phyloP scores from a whole-genome alignment of 2,888 invertebrate genomes.

The Acanthococcus lagerstroemiae region DNA sequence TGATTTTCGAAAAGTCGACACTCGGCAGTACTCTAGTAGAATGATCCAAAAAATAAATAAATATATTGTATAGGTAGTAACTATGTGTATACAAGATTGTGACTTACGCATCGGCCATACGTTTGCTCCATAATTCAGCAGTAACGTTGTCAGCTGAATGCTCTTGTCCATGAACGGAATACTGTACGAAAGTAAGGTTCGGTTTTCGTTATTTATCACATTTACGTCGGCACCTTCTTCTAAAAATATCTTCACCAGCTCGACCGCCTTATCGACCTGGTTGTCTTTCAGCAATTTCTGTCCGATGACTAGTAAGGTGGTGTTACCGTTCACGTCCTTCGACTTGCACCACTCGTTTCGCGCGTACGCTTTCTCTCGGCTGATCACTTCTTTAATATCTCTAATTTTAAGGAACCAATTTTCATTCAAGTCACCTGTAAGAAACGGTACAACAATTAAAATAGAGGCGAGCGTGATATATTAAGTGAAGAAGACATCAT shows the following conservation, averaged over 20 bases:
- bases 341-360: slow-evolving; percentile 1
- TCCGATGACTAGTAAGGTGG: slow-evolving; percentile 35
- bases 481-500: too few species aligned
- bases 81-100: background rate
- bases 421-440: slow-evolving; percentile 33
- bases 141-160: slow-evolving; percentile 38
- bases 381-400: slow-evolving; percentile 12
- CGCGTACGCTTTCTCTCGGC: background rate
- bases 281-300: slow-evolving; percentile 37
- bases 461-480: slow-evolving; percentile 50
- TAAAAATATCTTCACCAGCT: slow-evolving; percentile 37
- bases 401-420: slow-evolving; percentile 7
- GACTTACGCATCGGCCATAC: slow-evolving; percentile 37
- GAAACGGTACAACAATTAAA: slow-evolving; percentile 43
- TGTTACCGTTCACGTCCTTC: slow-evolving; percentile 36
- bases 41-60: too few species aligned
- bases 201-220: slow-evolving; percentile 37
- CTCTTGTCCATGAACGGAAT: slow-evolving; percentile 39
- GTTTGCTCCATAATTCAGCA: slow-evolving; percentile 39
- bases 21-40: too few species aligned
- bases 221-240: slow-evolving; percentile 38
- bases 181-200: slow-evolving; percentile 39
- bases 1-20: too few species aligned
- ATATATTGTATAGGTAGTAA: too few species aligned
- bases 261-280: slow-evolving; percentile 36